Evolutionary conservation across 2,888 invertebrate species (phyloP).

Genomic region (Acholoe squamosa): DNA sequence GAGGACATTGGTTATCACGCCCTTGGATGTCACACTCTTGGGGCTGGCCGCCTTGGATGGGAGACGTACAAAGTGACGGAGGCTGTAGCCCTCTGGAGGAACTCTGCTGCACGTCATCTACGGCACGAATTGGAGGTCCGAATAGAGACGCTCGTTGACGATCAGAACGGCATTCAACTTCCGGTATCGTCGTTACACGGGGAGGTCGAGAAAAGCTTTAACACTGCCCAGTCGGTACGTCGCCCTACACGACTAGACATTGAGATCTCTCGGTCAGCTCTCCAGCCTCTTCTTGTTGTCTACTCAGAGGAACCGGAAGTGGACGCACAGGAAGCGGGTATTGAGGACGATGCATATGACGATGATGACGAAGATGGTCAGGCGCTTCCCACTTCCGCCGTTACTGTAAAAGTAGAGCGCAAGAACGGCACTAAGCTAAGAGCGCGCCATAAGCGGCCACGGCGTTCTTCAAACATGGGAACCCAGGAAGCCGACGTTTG

Average conservation of each 20-base stretch:
- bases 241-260: background rate
- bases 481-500: background rate
- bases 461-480: background rate
- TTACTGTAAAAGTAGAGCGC: background rate
- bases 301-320: conserved; percentile 3
- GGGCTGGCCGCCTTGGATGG: background rate
- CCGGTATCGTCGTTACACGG: background rate
- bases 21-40: background rate
- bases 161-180: background rate
- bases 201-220: background rate
- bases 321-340: background rate
- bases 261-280: background rate
- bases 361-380: background rate
- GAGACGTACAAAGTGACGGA: conserved; percentile 21
- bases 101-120: background rate
- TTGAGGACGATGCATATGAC: background rate
- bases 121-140: conserved; percentile 34
- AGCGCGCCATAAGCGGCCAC: background rate
- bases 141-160: background rate
- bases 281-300: conserved; percentile 11
- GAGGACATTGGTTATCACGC: background rate
- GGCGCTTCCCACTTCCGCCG: conserved; percentile 10
- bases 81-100: conserved; percentile 1
- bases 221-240: background rate
- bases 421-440: conserved; percentile 8